Evolutionary conservation across 2,888 invertebrate species (phyloP), one percentile per base, ranked within the genome.

Genomic region (Phaedon cochleariae): DNA sequence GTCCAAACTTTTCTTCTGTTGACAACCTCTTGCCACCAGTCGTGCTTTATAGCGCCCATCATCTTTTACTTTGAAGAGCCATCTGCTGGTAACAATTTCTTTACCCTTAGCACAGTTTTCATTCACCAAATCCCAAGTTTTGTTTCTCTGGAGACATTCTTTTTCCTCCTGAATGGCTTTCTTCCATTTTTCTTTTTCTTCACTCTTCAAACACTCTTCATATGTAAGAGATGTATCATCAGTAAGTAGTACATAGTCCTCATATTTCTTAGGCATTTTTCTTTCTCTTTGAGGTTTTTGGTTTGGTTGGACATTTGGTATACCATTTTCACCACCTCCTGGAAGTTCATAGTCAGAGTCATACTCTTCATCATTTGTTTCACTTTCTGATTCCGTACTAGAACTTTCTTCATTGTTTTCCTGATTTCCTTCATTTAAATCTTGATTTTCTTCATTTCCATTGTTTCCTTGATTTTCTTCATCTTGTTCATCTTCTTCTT

Each of bases 21-120:
- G 57, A 59, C 63, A 71, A 2, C 71, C 71, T 63, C 66, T 59
- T 20, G 64, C 64, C 15, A 68, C 74, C n/a, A 74, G 21, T 59
- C 70, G 59, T 21, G 72, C 73, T 58, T 72, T 72, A 49, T 64
- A 69, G 63, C 59, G 62, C 7, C 67, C 69, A 57, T 69, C 64
- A 53, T 74, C 72, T 54, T 74, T 72, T 0, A 67, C 46, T 54
- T 70, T 73, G 31, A 74, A 74, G 0, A 73, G 58, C 71, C 74
- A 74, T 65, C 62, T 64, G 46, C 62, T 71, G 15, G 60, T 69
- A 18, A 73, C 45, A 15, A 71, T 59, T 48, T 64, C 68, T 48
- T 60, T 71, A 22, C 54, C 59, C 52, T 22, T 48, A 51, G 59
- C 67, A 60, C 67, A 60, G 20, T 58, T 41, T 52, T 46, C 51